phyloP scores from a whole-genome alignment of 2,888 invertebrate genomes.

The Philhelius pedissequus region DNA sequence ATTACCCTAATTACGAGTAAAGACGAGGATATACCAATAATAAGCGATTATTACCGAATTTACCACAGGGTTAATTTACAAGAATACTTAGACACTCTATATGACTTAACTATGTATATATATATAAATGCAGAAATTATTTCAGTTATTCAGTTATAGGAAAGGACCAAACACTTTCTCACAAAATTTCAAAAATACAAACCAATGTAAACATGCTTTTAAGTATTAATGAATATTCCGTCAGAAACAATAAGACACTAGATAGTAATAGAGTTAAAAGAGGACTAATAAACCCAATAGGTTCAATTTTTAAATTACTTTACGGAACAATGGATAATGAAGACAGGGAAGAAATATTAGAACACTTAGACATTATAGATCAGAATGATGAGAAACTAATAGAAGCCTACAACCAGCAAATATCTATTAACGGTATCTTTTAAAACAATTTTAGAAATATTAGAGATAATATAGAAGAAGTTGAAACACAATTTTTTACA shows the following conservation, averaged over 20 bases:
- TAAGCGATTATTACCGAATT: too few species aligned
- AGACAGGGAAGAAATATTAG: not conserved
- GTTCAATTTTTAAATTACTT: too few species aligned
- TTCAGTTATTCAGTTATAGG: too few species aligned
- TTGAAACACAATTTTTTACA: not conserved
- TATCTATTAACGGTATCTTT: not conserved
- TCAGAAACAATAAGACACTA: not conserved
- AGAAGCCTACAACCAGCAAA: not conserved
- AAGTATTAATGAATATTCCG: not conserved
- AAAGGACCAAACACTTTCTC: too few species aligned
- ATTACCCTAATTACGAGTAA: too few species aligned
- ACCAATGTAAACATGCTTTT: too few species aligned
- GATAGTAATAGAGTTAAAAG: not conserved
- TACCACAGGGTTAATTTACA: too few species aligned
- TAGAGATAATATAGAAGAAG: not conserved
- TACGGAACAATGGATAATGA: not conserved
- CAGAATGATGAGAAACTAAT: not conserved
- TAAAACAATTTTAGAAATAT: not conserved
- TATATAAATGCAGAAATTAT: too few species aligned
- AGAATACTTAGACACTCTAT: too few species aligned
- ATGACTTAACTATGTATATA: too few species aligned
- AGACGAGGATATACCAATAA: too few species aligned
- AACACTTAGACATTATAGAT: not conserved
- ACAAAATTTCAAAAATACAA: too few species aligned
- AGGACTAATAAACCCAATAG: not conserved